phyloP scores from a whole-genome alignment of 2,888 invertebrate genomes.

The Sesia bembeciformis region DNA sequence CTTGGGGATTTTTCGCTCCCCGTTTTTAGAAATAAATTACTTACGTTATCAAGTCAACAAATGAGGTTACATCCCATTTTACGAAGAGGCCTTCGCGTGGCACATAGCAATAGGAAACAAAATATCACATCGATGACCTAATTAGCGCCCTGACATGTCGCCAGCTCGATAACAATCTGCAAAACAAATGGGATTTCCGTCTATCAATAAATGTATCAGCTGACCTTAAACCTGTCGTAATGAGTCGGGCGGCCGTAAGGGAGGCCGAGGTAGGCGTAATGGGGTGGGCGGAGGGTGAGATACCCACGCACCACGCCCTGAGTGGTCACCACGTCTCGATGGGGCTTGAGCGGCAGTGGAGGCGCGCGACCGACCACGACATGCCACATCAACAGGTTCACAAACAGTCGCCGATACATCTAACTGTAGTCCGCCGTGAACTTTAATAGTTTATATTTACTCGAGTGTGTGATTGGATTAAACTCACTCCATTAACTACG shows the following conservation, averaged over 20 bases:
- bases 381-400: slow-evolving; percentile 12
- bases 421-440: neutral
- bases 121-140: too few species aligned
- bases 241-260: slow-evolving; percentile 50
- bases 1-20: too few species aligned
- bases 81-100: too few species aligned
- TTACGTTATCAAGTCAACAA: too few species aligned
- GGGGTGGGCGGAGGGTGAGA: slow-evolving; percentile 31
- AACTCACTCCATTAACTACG: too few species aligned
- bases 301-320: slow-evolving; percentile 55
- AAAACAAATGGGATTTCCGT: slow-evolving; percentile 23
- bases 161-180: slow-evolving; percentile 16
- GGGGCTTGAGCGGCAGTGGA: slow-evolving; percentile 15
- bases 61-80: too few species aligned
- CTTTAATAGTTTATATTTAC: neutral
- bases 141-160: too few species aligned
- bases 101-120: too few species aligned
- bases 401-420: slow-evolving; percentile 2
- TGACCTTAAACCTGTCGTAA: slow-evolving; percentile 50
- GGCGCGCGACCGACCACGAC: slow-evolving; percentile 8
- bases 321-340: slow-evolving; percentile 39
- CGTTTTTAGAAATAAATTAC: too few species aligned
- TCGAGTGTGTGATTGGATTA: neutral
- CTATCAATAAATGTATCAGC: slow-evolving; percentile 30
- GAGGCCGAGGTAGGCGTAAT: slow-evolving; percentile 55